Base-by-base conservation (phyloP, 1,140 invertebrate species). In the Leptinotarsa defecta region DNA sequence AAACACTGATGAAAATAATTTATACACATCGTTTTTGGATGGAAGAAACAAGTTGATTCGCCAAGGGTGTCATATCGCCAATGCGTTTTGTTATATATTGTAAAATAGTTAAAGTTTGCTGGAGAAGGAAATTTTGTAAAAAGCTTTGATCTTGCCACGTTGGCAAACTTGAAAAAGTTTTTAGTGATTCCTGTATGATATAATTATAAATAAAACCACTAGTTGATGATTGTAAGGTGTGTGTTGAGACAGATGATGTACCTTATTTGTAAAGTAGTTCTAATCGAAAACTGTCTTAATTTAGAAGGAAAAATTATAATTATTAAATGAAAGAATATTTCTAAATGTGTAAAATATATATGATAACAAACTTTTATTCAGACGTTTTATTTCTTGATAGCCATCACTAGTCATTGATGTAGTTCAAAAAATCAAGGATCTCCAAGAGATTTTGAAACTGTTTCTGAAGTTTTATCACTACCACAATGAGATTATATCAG, bases 231-330 rank as follows among this genome's bases (percentile, higher is more conserved):
- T 82, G 79, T 79, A 68, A 48, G 80, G 77, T 79, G 79, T 80
- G 75, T 80, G 81, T 81, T 57, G 75, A 82, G 78, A 79, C 78
- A 80, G 78, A 81, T 80, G 73, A 82, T 81, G 82, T 83, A 83
- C 82, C 82, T 83, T 82, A 83, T 81, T 77, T 83, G 82, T 83
- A 83, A 83, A 83, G 82, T 82, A 82, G 81, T 77, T 78, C 78
- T 82, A 79, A 79, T 78, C 71, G 68, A 76, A 76, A 78, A 74
- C 70, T 81, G 78, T 81, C 78, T 78, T 77, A 76, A 74, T 76
- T 80, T 76, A 79, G 79, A 80, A 74, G 63, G 75, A 79, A 79
- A 81, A 75, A 80, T 81, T 79, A 80, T 81, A 77, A 82, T 78
- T 82, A 81, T 78, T 76, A 78, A 67, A 81, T 71, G 78, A 81